Evolutionary conservation across 2,797 vertebrate genomes (phyloP).

Genomic region (Rhinella marina): DNA sequence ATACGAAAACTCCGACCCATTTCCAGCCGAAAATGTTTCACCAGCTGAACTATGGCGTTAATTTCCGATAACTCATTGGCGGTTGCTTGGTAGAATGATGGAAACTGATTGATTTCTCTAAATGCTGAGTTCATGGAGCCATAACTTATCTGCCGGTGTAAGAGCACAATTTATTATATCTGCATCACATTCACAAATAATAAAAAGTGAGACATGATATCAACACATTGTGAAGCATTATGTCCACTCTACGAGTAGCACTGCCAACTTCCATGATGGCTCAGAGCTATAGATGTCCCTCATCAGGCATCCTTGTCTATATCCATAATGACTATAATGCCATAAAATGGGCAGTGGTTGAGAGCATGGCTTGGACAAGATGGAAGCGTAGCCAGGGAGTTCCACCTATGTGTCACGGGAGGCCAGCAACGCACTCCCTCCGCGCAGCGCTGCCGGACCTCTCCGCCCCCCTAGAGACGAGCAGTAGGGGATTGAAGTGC

Average conservation of each 20-base stretch:
- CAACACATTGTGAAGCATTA: background rate
- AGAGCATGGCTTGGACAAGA: no score
- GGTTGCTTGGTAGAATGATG: constrained; percentile 22
- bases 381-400: no score
- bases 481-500: no score
- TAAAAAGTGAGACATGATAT: background rate
- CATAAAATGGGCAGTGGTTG: no score
- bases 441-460: no score
- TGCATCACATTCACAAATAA: background rate
- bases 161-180: background rate
- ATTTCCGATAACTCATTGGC: constrained; percentile 36
- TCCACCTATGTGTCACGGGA: no score
- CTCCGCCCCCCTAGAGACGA: no score
- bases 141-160: constrained; percentile 38
- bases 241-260: background rate
- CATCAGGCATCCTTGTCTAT: no score
- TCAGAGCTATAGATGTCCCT: no score
- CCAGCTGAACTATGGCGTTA: constrained; percentile 4
- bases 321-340: no score
- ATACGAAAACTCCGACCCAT: constrained; percentile 55
- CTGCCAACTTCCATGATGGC: no score
- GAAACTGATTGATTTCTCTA: background rate
- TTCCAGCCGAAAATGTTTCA: constrained; percentile 33
- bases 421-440: no score
- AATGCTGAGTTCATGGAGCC: constrained; percentile 15